Evolutionary conservation across 2,888 invertebrate genomes (phyloP).

Genomic region (Catocala fraxini): DNA sequence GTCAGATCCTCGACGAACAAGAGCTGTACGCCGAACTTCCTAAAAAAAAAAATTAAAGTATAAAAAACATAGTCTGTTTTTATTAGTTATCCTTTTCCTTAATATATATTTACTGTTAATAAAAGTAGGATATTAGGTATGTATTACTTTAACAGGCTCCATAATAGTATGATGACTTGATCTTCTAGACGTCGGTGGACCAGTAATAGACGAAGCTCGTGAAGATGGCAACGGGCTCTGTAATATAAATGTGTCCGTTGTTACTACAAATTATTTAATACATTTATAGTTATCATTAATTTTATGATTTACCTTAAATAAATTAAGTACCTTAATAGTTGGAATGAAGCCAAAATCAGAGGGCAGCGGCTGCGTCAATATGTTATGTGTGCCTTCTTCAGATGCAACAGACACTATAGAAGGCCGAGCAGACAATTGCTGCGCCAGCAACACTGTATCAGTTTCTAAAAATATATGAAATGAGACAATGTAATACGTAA

Average conservation of each 20-base stretch:
- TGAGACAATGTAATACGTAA: background rate
- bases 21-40: constrained; percentile 76
- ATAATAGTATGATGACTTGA: constrained; percentile 79
- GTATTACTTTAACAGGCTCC: constrained; percentile 75
- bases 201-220: constrained; percentile 77
- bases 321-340: constrained; percentile 66
- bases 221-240: constrained; percentile 78
- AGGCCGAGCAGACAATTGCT: constrained; percentile 82
- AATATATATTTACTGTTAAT: background rate
- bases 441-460: constrained; percentile 81
- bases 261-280: too few species aligned
- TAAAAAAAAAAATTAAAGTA: constrained; percentile 30
- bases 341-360: constrained; percentile 83
- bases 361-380: constrained; percentile 80
- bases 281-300: too few species aligned
- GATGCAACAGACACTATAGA: constrained; percentile 84
- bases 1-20: constrained; percentile 80
- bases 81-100: too few species aligned
- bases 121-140: background rate
- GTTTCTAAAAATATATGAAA: constrained; percentile 64
- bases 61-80: too few species aligned
- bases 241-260: constrained; percentile 15
- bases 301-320: background rate
- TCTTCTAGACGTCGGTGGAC: constrained; percentile 78
- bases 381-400: constrained; percentile 77